These are phyloP conservation scores for Ceyx melanurus DNA, from an alignment of 2,113 vertebrate genomes.

Conservation along the genomic window DNA sequence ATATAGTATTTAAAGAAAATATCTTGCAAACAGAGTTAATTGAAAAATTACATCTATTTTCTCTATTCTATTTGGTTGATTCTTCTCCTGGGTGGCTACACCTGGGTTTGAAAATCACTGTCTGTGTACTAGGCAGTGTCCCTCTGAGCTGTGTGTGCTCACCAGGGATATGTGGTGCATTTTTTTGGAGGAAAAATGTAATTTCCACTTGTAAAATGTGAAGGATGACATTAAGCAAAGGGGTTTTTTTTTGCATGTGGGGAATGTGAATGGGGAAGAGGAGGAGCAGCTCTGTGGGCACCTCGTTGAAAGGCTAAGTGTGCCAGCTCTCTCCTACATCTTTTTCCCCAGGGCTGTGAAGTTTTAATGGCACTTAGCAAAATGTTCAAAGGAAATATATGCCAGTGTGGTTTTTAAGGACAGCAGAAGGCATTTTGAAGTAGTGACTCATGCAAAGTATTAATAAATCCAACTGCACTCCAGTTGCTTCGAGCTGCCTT, in stretches of 20 bases:
- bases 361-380: constrained; percentile 65
- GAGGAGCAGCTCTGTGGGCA: constrained; percentile 53
- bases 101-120: not conserved
- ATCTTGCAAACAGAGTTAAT: not conserved
- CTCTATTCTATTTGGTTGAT: not conserved
- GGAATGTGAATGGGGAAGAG: not conserved
- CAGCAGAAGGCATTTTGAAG: constrained; percentile 67
- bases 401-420: constrained; percentile 55
- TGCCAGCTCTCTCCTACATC: constrained; percentile 44
- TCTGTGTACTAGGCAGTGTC: not conserved
- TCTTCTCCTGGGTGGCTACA: not conserved
- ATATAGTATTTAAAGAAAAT: not conserved
- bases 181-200: not conserved
- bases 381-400: constrained; percentile 50
- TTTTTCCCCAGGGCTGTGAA: constrained; percentile 39
- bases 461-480: constrained; percentile 60
- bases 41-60: not conserved
- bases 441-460: constrained; percentile 67
- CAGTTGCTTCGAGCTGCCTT: constrained; percentile 22
- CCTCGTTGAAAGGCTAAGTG: constrained; percentile 37
- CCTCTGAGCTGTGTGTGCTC: not conserved
- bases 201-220: not conserved
- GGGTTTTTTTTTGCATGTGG: not conserved
- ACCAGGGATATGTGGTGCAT: not conserved
- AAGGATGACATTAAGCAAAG: constrained; percentile 9